A percentile compares a stretch with the other conserved stretches of the same genome.
These are phyloP conservation scores for Cepaea nemoralis DNA, from an alignment of 1,140 invertebrate genomes.

Conservation along the genomic window DNA sequence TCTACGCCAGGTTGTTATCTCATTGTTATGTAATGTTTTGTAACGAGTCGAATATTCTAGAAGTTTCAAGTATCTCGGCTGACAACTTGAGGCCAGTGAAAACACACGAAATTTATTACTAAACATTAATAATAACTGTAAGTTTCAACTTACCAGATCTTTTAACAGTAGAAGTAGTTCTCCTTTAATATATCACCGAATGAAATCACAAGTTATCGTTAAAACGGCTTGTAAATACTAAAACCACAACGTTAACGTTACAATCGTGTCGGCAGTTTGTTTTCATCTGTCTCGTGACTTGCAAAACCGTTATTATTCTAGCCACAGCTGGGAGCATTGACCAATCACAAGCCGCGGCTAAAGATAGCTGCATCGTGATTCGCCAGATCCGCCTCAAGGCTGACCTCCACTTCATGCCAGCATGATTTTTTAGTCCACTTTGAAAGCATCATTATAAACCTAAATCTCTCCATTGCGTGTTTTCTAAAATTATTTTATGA, in stretches of 20 bases:
- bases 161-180: neutral
- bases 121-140: neutral
- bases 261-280: neutral
- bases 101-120: neutral
- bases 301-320: neutral
- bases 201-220: neutral
- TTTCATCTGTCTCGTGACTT: neutral
- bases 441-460: neutral
- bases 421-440: neutral
- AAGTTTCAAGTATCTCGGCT: neutral
- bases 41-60: neutral
- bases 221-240: neutral
- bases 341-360: neutral
- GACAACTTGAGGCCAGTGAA: neutral
- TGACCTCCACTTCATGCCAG: neutral
- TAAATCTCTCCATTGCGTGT: neutral
- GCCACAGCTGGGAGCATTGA: neutral
- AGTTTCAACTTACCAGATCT: neutral
- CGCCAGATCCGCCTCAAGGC: too few species aligned
- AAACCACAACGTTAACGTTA: too few species aligned
- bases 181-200: neutral
- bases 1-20: neutral
- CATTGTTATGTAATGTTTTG: neutral
- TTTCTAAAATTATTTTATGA: neutral
- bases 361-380: neutral